phyloP scores from a whole-genome alignment of 1,140 invertebrate species.

The Araneus ventricosus region DNA sequence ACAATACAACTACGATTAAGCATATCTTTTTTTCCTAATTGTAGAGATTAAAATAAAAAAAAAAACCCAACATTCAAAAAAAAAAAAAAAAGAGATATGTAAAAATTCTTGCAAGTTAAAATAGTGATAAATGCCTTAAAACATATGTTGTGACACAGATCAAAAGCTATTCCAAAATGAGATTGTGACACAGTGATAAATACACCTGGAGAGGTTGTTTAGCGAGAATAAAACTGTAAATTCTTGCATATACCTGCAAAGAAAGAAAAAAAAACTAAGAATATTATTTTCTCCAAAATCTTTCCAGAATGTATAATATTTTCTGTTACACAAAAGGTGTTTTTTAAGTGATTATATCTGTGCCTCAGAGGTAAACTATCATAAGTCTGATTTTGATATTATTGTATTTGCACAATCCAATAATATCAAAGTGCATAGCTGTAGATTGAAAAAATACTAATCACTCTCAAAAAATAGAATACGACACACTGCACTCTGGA shows the following conservation, averaged over 20 bases:
- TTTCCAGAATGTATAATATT: background rate
- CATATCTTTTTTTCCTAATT: background rate
- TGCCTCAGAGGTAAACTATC: too few relatives aligned
- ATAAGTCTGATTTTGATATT: too few relatives aligned
- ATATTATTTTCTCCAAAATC: background rate
- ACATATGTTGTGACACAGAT: background rate
- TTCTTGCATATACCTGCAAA: background rate
- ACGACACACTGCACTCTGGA: too few relatives aligned
- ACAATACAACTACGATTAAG: too few relatives aligned
- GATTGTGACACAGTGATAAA: slow-evolving; percentile 37
- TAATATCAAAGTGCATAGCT: too few relatives aligned
- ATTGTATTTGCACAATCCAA: too few relatives aligned
- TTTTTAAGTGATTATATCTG: too few relatives aligned
- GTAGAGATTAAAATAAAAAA: background rate
- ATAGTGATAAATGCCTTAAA: slow-evolving; percentile 42
- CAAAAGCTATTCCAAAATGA: slow-evolving; percentile 47
- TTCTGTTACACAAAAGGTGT: too few relatives aligned
- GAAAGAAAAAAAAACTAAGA: background rate
- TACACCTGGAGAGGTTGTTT: slow-evolving; percentile 11
- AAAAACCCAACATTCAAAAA: background rate
- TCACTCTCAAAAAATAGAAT: too few relatives aligned
- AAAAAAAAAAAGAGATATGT: background rate
- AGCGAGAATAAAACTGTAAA: slow-evolving; percentile 44
- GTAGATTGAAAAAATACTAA: too few relatives aligned
- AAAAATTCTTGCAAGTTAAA: slow-evolving; percentile 22